Evolutionary conservation across 2,797 vertebrate species (phyloP).

Genomic region (Chaenodraco wilsoni): DNA sequence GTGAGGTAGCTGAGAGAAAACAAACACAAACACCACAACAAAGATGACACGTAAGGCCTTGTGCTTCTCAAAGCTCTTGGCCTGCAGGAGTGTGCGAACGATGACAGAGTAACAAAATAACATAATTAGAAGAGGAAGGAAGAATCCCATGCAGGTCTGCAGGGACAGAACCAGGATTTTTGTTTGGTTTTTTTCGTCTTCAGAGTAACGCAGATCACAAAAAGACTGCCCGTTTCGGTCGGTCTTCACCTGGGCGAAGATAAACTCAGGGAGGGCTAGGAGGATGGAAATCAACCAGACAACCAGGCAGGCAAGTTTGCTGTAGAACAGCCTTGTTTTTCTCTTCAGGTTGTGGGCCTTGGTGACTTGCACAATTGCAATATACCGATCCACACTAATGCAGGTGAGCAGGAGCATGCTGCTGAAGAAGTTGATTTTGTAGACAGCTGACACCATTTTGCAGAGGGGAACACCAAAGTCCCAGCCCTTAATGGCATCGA

Average conservation of each 20-base stretch:
- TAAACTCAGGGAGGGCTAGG: conserved; percentile 89
- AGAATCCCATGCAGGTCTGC: conserved; percentile 89
- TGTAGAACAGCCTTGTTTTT: conserved; percentile 81
- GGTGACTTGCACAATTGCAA: conserved; percentile 86
- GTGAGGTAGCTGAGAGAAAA: conserved; percentile 90
- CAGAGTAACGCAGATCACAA: conserved; percentile 83
- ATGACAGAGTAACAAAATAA: conserved; percentile 88
- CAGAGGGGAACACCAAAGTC: conserved; percentile 82
- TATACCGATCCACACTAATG: conserved; percentile 92
- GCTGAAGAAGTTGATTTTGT: conserved; percentile 93
- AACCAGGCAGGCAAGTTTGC: conserved; percentile 82
- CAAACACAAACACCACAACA: conserved; percentile 85
- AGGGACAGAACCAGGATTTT: conserved; percentile 84
- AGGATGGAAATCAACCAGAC: conserved; percentile 84
- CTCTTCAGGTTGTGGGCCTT: conserved; percentile 85
- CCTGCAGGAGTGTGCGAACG: conserved; percentile 86
- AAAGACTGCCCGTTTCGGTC: not conserved
- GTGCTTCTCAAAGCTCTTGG: conserved; percentile 89
- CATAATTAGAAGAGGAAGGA: conserved; percentile 88
- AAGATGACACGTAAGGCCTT: conserved; percentile 89
- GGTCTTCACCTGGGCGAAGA: conserved; percentile 80
- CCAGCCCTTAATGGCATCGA: conserved; percentile 83
- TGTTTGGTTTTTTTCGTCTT: conserved; percentile 55
- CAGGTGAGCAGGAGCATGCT: conserved; percentile 90
- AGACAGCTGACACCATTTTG: conserved; percentile 85